Evolutionary conservation across 2,797 vertebrate species (phyloP).

Genomic region (Spondyliosoma cantharus): DNA sequence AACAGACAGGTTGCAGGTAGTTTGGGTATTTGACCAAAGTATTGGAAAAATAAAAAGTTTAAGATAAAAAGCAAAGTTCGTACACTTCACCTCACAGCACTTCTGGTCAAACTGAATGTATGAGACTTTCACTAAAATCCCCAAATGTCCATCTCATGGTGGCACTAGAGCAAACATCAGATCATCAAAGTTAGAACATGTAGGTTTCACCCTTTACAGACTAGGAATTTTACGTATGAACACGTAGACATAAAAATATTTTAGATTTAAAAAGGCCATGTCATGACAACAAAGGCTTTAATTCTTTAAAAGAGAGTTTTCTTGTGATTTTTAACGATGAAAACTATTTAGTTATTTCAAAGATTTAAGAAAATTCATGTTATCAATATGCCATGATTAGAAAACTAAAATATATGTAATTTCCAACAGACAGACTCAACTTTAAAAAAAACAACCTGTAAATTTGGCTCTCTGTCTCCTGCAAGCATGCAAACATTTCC

Average conservation of each 20-base stretch:
- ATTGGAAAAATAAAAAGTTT: not conserved
- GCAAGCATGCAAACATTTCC: constrained; percentile 8
- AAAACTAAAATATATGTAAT: not conserved
- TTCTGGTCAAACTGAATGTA: not conserved
- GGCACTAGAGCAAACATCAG: no score
- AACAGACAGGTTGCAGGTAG: not conserved
- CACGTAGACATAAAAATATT: not conserved
- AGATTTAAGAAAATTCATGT: not conserved
- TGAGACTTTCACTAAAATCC: not conserved
- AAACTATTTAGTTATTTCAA: not conserved
- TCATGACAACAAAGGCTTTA: no score
- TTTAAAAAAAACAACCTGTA: not conserved
- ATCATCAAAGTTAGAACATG: no score
- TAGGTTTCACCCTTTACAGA: no score
- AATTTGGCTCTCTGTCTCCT: not conserved
- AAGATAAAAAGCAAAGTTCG: not conserved
- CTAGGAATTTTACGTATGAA: no score
- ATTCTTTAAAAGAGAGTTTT: no score
- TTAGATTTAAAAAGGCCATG: no score
- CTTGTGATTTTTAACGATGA: no score
- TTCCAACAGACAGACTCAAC: not conserved
- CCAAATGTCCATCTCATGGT: not conserved
- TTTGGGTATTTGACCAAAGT: not conserved
- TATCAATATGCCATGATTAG: not conserved
- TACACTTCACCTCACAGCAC: not conserved